Conservation (phyloP, 2,888 invertebrate species). For the Fissipunctia ypsillon region DNA sequence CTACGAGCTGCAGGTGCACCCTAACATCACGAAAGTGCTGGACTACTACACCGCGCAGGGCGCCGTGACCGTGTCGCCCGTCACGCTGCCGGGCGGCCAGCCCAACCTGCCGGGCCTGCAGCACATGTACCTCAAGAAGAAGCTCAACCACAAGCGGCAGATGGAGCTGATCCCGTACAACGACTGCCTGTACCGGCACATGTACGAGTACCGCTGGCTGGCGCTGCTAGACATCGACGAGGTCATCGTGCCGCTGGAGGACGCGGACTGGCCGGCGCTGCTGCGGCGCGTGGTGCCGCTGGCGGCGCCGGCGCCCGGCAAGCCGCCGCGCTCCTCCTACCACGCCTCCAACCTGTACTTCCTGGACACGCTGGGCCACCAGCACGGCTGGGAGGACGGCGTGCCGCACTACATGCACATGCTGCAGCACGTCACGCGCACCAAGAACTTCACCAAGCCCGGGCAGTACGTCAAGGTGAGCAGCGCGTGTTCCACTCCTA, state of each 20-base stretch:
- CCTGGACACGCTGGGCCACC: slow-evolving; percentile 95
- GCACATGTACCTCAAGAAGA: slow-evolving; percentile 96
- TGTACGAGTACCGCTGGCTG: slow-evolving; percentile 97
- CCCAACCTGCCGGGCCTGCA: slow-evolving; percentile 97
- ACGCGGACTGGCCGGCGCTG: slow-evolving; percentile 93
- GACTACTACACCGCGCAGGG: slow-evolving; percentile 92
- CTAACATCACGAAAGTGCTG: slow-evolving; percentile 96
- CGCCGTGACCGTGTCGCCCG: slow-evolving; percentile 93
- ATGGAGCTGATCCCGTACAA: slow-evolving; percentile 99
- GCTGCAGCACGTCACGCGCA: slow-evolving; percentile 97
- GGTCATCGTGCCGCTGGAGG: slow-evolving; percentile 96
- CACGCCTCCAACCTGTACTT: slow-evolving; percentile 98
- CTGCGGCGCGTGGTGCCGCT: slow-evolving; percentile 93
- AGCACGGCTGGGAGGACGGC: slow-evolving; percentile 94
- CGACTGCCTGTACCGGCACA: slow-evolving; percentile 98
- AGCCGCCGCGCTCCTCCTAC: slow-evolving; percentile 93
- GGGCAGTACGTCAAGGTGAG: slow-evolving; percentile 95
- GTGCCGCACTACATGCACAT: slow-evolving; percentile 97
- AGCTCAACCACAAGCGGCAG: slow-evolving; percentile 97
- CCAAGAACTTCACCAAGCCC: slow-evolving; percentile 97
- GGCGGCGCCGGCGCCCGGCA: slow-evolving; percentile 89
- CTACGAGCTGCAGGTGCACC: slow-evolving; percentile 97
- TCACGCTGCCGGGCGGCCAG: slow-evolving; percentile 96
- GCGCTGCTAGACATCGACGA: slow-evolving; percentile 98
- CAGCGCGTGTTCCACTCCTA: neutral